Base-by-base conservation (phyloP, 2,888 invertebrate species). In the Drosophila mulleri region DNA sequence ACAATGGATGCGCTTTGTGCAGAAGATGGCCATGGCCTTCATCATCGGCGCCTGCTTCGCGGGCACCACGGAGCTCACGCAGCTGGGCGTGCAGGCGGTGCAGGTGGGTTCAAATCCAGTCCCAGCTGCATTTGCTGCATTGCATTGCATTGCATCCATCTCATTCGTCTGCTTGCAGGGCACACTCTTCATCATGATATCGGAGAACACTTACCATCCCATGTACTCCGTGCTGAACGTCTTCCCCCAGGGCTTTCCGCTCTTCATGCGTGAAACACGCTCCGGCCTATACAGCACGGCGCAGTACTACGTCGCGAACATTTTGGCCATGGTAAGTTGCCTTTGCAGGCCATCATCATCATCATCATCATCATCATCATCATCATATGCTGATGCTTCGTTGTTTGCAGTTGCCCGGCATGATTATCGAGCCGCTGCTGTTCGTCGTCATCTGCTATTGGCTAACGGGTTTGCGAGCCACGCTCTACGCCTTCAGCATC, bases 151-250 rank as follows among this genome's bases (percentile, higher is more conserved):
- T 23, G n/a, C 37, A 39, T 3, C 6, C 37, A 39, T 3, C 6
- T 3, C 16, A 5, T n/a, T n/a, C 16, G 8, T 53, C 53, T 32
- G n/a, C 39, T 52, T 68, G 12, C 53, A 98, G 91, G 98, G 98
- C 6, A 96, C 96, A 0, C 93, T 98, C 8, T 98, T 98, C 92
- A 95, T 98, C 79, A 95, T 98, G 92, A 96, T 98, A 48, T 95
- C 97, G 0, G 98, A 98, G 94, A 97, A 98, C 90, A 97, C 98
- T 0, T 98, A 98, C 93, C 95, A 96, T 62, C 97, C 98, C 0
- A 97, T 98, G 96, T 98, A 98, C 92, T 96, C 97, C 0, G 96
- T 97, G 1, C 94, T 98, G 45, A 95, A 97, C 79, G 95, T 97
- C 85, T 97, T 98, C 90, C 98, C 98, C 0, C 95, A 95, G 82